Percentiles rank a stretch among this genome's conserved stretches.
These are phyloP conservation scores for Amphipyra tragopoginis DNA, from an alignment of 2,888 invertebrate species.

Conservation along the genomic window DNA sequence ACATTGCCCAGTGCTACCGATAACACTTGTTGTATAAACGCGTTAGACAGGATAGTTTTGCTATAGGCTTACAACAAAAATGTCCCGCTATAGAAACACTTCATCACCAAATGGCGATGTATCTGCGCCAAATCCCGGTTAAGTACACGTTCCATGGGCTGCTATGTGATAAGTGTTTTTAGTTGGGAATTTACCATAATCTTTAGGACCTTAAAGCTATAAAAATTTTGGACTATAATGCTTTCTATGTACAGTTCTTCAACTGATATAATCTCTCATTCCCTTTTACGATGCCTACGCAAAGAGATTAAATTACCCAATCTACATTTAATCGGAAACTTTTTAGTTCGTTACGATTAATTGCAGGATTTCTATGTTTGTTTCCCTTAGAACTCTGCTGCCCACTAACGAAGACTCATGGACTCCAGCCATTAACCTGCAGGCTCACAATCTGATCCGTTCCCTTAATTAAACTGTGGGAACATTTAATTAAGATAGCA, in stretches of 20 bases:
- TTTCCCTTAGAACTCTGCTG: neutral
- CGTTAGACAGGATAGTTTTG: too few relatives aligned
- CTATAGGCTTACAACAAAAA: too few relatives aligned
- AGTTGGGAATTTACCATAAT: too few relatives aligned
- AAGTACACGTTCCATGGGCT: too few relatives aligned
- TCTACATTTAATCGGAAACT: constrained; percentile 12
- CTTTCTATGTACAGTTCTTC: neutral
- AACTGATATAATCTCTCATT: constrained; percentile 15
- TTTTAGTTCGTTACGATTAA: neutral
- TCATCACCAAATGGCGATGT: too few relatives aligned
- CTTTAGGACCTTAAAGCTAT: too few relatives aligned
- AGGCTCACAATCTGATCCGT: constrained; percentile 38
- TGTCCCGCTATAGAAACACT: too few relatives aligned
- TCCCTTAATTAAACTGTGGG: constrained; percentile 32
- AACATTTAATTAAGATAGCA: constrained; percentile 48
- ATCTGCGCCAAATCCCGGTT: too few relatives aligned
- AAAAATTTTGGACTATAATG: neutral
- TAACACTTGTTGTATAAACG: too few relatives aligned
- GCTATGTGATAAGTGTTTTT: too few relatives aligned
- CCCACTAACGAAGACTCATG: constrained; percentile 5
- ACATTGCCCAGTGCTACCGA: too few relatives aligned
- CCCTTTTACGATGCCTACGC: neutral
- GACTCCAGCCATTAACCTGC: constrained; percentile 30
- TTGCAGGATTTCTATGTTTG: neutral
- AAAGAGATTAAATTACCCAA: neutral